Percentiles rank a stretch among this genome's conserved stretches.
These are phyloP conservation scores for Isoperla grammatica DNA, from an alignment of 2,888 invertebrate genomes.

Conservation along the genomic window DNA sequence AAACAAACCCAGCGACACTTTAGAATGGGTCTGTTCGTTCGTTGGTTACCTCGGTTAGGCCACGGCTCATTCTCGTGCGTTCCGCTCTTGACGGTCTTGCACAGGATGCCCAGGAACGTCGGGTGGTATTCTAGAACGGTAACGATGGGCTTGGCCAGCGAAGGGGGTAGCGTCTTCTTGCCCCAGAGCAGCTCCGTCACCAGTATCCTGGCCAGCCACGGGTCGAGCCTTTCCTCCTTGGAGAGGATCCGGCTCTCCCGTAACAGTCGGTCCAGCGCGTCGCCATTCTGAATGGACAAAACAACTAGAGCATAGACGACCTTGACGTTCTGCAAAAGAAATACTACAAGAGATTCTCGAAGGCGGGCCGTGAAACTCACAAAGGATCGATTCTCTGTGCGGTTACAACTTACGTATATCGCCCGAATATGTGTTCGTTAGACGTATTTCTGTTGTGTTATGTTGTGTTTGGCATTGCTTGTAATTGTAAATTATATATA, in stretches of 20 bases:
- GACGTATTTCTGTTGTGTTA: too few relatives aligned
- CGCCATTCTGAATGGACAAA: constrained; percentile 59
- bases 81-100: constrained; percentile 15
- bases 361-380: too few relatives aligned
- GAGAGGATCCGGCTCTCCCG: constrained; percentile 57
- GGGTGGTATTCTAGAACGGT: constrained; percentile 63
- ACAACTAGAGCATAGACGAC: constrained; percentile 64
- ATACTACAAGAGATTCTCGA: too few relatives aligned
- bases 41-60: constrained; percentile 49
- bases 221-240: constrained; percentile 62
- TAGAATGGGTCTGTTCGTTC: too few relatives aligned
- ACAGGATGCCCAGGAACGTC: constrained; percentile 40
- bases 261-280: constrained; percentile 62
- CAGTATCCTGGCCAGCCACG: constrained; percentile 68
- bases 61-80: constrained; percentile 32
- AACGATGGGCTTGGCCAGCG: constrained; percentile 63
- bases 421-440: too few relatives aligned
- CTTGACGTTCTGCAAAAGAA: constrained; percentile 63
- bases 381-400: too few relatives aligned
- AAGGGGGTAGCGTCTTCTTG: constrained; percentile 59
- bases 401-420: too few relatives aligned
- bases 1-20: constrained; percentile 29
- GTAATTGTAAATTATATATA: too few relatives aligned
- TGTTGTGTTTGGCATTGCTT: too few relatives aligned
- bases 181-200: constrained; percentile 81